These are phyloP conservation scores for Hippocampus barbouri DNA, from an alignment of 2,113 vertebrate genomes.

Conservation along the genomic window DNA sequence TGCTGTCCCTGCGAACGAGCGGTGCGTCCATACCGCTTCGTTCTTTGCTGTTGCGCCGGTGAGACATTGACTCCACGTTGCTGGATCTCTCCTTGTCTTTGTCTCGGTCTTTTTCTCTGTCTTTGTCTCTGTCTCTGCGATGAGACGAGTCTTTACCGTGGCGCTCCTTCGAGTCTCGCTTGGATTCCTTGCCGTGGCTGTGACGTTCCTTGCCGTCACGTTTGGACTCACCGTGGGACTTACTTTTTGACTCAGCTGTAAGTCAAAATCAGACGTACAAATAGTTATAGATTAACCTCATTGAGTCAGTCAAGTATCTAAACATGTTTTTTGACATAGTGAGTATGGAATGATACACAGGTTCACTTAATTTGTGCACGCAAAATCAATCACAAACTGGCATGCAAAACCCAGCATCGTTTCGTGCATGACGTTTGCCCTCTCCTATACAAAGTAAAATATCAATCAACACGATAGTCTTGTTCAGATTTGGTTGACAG, in stretches of 20 bases:
- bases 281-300: background rate
- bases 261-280: constrained; percentile 6
- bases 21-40: constrained; percentile 46
- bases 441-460: background rate
- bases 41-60: constrained; percentile 68
- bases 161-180: constrained; percentile 71
- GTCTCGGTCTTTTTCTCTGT: constrained; percentile 50
- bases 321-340: background rate
- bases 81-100: constrained; percentile 48
- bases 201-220: constrained; percentile 71
- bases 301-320: background rate
- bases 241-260: constrained; percentile 87
- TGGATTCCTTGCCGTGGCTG: constrained; percentile 69
- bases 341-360: background rate
- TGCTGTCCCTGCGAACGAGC: constrained; percentile 57
- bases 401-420: background rate
- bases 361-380: background rate
- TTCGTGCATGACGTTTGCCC: background rate
- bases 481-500: background rate
- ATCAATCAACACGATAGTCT: background rate
- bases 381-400: background rate
- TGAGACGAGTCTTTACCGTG: constrained; percentile 69
- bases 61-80: constrained; percentile 48
- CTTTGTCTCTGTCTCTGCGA: constrained; percentile 52
- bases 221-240: constrained; percentile 73